Evolutionary conservation across 2,797 vertebrate genomes (phyloP), one percentile per base, ranked within the genome.

Genomic region (Mormyrops attenuatus): DNA sequence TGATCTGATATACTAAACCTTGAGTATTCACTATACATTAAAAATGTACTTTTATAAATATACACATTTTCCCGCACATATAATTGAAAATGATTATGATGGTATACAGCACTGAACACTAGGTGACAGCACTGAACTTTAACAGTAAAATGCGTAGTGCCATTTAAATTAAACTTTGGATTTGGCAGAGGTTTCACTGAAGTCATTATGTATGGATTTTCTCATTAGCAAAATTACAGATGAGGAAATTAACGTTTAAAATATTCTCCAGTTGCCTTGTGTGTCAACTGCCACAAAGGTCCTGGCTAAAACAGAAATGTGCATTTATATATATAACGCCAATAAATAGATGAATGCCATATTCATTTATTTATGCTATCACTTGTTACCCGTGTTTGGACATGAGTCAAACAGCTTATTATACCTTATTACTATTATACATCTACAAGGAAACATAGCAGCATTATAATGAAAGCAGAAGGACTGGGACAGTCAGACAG

Each of bases 391-490:
- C 88, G 63, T 89, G 89, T 44, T 44, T 85, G 82, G 82, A 50
- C 47, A 30, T 85, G 82, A 50, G 82, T 85, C 82, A 85, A 85
- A 85, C 82, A 44, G 5, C 38, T 80, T 52, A 85, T 85, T 52
- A 85, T 52, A 85, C 38, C 38, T 49, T 49, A 84, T 87, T 66
- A 38, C 30, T 73, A 17, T 73, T n/a, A 44, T 13, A 47, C 7
- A 80, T 80, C 38, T 47, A 44, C 66, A 80, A 57, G 63, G 77
- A 41, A 88, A 73, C 90, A 88, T 89, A 89, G 90, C 90, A 90
- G 89, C 89, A 41, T 63, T 9, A 38, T 90, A 85, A 91, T 80
- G 87, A 88, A 88, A 90, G 88, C 90, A 90, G 89, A 90, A 90
- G 84, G 73, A 63, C 89, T 87, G 91, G 80, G 85, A 87, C 82